Percentiles rank a stretch among this genome's conserved stretches.
phyloP scores from a whole-genome alignment of 2,797 vertebrate species.

The Sebastes umbrosus region DNA sequence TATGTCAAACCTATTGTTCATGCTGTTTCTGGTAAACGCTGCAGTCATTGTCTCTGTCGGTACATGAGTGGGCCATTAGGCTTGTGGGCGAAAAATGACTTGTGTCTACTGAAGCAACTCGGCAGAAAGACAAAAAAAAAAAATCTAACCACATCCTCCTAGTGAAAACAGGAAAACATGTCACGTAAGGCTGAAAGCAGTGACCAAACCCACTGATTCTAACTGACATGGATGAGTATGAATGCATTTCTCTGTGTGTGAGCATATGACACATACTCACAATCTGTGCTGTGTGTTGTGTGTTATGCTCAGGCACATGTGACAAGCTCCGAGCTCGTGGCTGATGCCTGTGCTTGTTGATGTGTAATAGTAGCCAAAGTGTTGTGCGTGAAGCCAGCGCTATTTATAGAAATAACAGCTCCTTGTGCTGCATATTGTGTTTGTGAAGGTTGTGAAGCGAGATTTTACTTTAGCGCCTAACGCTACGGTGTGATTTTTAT shows the following conservation, averaged over 20 bases:
- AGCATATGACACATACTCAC: constrained; percentile 57
- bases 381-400: constrained; percentile 56
- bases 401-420: constrained; percentile 75
- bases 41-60: constrained; percentile 42
- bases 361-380: constrained; percentile 74
- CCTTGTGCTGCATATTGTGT: constrained; percentile 66
- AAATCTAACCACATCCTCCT: constrained; percentile 73
- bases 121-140: constrained; percentile 9
- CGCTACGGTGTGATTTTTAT: constrained; percentile 37
- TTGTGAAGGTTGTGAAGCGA: constrained; percentile 48
- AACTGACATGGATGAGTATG: constrained; percentile 55
- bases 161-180: constrained; percentile 73
- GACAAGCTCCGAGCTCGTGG: constrained; percentile 57
- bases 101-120: constrained; percentile 41
- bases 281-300: constrained; percentile 53
- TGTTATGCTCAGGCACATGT: constrained; percentile 58
- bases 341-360: constrained; percentile 67
- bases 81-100: constrained; percentile 41
- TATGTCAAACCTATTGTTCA: constrained; percentile 22
- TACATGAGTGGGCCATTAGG: constrained; percentile 52
- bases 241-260: constrained; percentile 45
- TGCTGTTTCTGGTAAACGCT: constrained; percentile 45
- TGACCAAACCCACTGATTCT: constrained; percentile 67
- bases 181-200: constrained; percentile 43
- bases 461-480: constrained; percentile 45